Percentiles rank a stretch among this genome's conserved stretches.
These are phyloP conservation scores for Dendroctonus ponderosae DNA, from an alignment of 1,140 invertebrate species.

Conservation along the genomic window DNA sequence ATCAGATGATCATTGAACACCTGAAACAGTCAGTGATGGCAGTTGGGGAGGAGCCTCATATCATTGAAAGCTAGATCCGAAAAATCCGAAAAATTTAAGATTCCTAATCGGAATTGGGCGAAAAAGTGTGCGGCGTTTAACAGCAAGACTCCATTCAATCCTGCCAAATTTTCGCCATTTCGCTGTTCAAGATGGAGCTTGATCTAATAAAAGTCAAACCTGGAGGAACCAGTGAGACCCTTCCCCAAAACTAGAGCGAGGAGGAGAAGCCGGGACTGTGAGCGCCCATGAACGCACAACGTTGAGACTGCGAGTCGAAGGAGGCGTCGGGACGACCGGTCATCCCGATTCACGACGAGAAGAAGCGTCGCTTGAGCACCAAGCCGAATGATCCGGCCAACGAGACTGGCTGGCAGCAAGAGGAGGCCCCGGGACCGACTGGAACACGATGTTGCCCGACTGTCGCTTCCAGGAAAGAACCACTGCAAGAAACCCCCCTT, in stretches of 20 bases:
- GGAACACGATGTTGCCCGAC: slow-evolving; percentile 3
- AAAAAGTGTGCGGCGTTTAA: too few relatives aligned
- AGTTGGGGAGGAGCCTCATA: too few relatives aligned
- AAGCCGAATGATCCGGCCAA: slow-evolving; percentile 1
- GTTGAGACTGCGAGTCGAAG: slow-evolving; percentile 2
- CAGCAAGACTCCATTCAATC: too few relatives aligned
- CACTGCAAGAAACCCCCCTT: too few relatives aligned
- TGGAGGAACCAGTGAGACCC: slow-evolving; percentile 2
- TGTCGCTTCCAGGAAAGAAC: not conserved
- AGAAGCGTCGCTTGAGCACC: slow-evolving; percentile 11
- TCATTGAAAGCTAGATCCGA: too few relatives aligned
- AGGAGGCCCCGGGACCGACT: slow-evolving; percentile 13
- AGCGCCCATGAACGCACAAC: slow-evolving; percentile 17
- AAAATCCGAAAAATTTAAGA: too few relatives aligned
- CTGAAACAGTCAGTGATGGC: too few relatives aligned
- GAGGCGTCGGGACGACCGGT: slow-evolving; percentile 5
- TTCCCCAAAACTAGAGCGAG: slow-evolving; percentile 7
- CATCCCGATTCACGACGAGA: slow-evolving; percentile 6
- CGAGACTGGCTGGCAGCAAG: slow-evolving; percentile 25
- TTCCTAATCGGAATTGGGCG: too few relatives aligned
- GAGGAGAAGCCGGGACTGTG: slow-evolving; percentile 7
- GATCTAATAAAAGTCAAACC: not conserved
- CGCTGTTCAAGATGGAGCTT: too few relatives aligned
- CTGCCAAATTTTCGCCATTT: too few relatives aligned
- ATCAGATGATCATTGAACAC: too few relatives aligned